A percentile compares a stretch with the other conserved stretches of the same genome.
phyloP scores from a whole-genome alignment of 2,797 vertebrate genomes.

The Pitangus sulphuratus region DNA sequence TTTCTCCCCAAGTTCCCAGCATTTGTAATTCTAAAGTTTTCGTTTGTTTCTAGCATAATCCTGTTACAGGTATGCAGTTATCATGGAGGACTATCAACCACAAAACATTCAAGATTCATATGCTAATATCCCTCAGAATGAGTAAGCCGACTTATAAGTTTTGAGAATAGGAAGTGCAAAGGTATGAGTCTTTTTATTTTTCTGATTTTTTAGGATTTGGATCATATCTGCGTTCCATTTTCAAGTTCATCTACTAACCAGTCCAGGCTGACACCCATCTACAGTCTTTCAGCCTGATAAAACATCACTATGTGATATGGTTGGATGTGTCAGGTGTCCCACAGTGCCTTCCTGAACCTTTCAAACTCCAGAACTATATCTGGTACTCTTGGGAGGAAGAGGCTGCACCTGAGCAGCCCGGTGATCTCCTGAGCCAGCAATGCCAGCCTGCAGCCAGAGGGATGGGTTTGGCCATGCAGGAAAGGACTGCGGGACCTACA shows the following conservation, averaged over 20 bases:
- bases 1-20: background rate
- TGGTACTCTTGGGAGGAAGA: background rate
- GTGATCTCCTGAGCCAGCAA: fast-evolving
- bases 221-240: background rate
- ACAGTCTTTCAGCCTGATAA: background rate
- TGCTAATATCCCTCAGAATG: background rate
- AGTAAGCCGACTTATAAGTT: background rate
- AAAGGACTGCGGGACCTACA: background rate
- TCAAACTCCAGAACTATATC: background rate
- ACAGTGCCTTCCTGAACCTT: background rate
- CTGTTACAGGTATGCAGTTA: background rate
- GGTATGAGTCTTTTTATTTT: background rate
- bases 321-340: background rate
- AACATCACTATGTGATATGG: background rate
- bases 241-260: background rate
- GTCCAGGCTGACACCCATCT: background rate
- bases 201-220: background rate
- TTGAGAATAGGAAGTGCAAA: background rate
- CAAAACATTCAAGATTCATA: background rate
- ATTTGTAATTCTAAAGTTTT: background rate
- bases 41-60: background rate
- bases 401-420: background rate
- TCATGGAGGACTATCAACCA: background rate
- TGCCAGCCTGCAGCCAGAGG: background rate
- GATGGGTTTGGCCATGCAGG: fast-evolving